Base-by-base conservation (phyloP, 2,888 invertebrate species). In the Noctua fimbriata region DNA sequence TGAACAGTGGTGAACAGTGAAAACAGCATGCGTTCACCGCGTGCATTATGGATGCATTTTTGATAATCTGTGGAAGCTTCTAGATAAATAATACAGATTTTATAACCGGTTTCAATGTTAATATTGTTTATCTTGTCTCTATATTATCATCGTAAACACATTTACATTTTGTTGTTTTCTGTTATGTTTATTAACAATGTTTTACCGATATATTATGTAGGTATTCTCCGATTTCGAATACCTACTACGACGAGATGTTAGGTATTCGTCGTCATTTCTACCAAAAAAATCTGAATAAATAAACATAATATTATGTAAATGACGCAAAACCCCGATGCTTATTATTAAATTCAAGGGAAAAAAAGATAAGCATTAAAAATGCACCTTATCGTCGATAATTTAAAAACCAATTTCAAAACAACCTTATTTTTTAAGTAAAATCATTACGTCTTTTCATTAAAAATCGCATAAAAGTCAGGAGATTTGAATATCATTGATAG, bases 291-390 rank as follows among this genome's bases (percentile, higher is more conserved):
- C 24, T 24, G 41, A 18, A 69, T 41, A 78, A 16, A 65, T 81
- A 32, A 58, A 16, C 55, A 44, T 58, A 41, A 41, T 28, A 49
- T 47, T 69, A 80, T 76, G 55, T 66, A 66, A 81, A 81, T 70
- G 24, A 47, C 0, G 41, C 16, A n/a, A 55, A 58, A 81, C 58
- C 47, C 2, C 21, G 21, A 49, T 47, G 24, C 65, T 76, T 18
- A 21, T 63, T n/a, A 73, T 14, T 41, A 32, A 55, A 4, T 28
- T 52, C 24, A 52, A 67, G 16, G 16, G 44, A 44, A n/a, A 44
- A 71, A 14, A 55, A 36, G 1, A 24, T 55, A 63, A 14, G 14
- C 52, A 10, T 28, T 12, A 21, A 36, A 69, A 79, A 60, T 10
- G 58, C 12, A 49, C 47, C 3, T 49, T 58, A 49, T 44, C 41